These are phyloP conservation scores for Temnothorax rugatulus DNA, from an alignment of 2,888 invertebrate species.

Conservation along the genomic window DNA sequence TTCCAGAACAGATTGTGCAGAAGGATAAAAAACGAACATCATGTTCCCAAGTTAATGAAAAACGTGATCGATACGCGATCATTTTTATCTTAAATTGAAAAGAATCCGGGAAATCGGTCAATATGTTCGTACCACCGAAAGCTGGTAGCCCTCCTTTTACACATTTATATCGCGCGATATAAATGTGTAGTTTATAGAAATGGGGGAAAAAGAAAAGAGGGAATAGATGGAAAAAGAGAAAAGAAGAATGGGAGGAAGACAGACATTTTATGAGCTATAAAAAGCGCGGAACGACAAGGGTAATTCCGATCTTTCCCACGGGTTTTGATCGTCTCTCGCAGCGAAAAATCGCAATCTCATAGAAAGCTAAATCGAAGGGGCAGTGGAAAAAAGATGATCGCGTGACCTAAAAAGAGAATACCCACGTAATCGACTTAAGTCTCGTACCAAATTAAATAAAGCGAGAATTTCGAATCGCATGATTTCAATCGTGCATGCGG, in stretches of 20 bases:
- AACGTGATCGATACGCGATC: neutral
- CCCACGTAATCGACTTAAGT: neutral
- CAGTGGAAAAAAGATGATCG: constrained; percentile 4
- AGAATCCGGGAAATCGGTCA: constrained; percentile 59
- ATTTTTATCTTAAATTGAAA: constrained; percentile 55
- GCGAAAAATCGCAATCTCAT: constrained; percentile 36
- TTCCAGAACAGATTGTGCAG: neutral
- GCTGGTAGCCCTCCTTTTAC: neutral
- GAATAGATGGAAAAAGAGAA: neutral
- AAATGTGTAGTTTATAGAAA: constrained; percentile 4
- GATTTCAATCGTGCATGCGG: constrained; percentile 15
- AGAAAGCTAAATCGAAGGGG: constrained; percentile 14
- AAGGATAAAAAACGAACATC: constrained; percentile 18
- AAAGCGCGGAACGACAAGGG: constrained; percentile 20
- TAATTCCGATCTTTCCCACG: constrained; percentile 42
- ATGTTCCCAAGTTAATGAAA: constrained; percentile 15
- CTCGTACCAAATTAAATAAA: neutral
- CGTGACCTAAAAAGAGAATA: constrained; percentile 21
- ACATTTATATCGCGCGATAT: constrained; percentile 3
- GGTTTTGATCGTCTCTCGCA: constrained; percentile 23
- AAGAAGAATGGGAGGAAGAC: constrained; percentile 15
- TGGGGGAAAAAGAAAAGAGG: neutral
- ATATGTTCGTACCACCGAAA: constrained; percentile 59
- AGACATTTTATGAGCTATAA: constrained; percentile 42
- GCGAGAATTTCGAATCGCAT: constrained; percentile 4